phyloP scores from a whole-genome alignment of 2,888 invertebrate genomes.

The Pristionchus mayeri region DNA sequence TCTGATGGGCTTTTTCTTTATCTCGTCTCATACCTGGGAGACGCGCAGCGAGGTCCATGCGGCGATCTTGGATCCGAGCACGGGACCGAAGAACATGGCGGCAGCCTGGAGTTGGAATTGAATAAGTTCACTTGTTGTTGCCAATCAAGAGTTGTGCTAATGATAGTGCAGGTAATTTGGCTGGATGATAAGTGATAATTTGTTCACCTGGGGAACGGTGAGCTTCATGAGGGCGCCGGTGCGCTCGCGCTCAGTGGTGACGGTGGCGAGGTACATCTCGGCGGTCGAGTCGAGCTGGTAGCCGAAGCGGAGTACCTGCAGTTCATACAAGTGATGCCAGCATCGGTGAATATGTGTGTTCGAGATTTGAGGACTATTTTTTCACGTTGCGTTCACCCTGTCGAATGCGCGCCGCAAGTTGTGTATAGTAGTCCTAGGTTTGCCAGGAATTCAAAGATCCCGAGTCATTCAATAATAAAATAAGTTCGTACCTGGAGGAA shows the following conservation, averaged over 20 bases:
- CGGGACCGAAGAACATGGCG: slow-evolving; percentile 72
- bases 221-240: slow-evolving; percentile 73
- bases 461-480: too few relatives aligned
- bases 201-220: slow-evolving; percentile 73
- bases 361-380: too few relatives aligned
- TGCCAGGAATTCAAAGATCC: not conserved
- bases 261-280: slow-evolving; percentile 76
- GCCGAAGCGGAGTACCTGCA: slow-evolving; percentile 72
- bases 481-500: slow-evolving; percentile 71
- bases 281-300: slow-evolving; percentile 75
- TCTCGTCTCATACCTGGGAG: slow-evolving; percentile 63
- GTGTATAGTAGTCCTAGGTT: not conserved
- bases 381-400: too few relatives aligned
- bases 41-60: slow-evolving; percentile 71
- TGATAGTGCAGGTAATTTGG: too few relatives aligned
- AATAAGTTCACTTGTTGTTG: too few relatives aligned
- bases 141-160: too few relatives aligned
- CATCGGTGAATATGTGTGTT: not conserved
- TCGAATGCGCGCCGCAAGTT: too few relatives aligned
- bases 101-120: slow-evolving; percentile 57
- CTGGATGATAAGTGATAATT: too few relatives aligned
- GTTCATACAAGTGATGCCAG: not conserved
- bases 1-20: too few relatives aligned
- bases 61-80: slow-evolving; percentile 73
- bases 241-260: slow-evolving; percentile 74